Evolutionary conservation across 53 echinoderm and acorn worm genomes (phyloP), one percentile per base, ranked within the genome.

Genomic region (Glandiceps talaboti): DNA sequence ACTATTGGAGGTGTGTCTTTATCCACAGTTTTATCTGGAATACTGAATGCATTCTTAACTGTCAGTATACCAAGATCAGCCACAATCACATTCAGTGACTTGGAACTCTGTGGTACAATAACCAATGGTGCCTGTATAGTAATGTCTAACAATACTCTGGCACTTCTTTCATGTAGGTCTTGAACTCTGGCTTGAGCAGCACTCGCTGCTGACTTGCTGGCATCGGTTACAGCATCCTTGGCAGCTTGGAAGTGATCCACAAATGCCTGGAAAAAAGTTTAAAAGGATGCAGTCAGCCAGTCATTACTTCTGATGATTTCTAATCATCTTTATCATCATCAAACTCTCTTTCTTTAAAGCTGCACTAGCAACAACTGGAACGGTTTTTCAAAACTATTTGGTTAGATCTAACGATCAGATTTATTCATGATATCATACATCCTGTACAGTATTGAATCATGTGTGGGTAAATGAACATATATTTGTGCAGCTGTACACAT

Each of bases 181-280:
- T 91, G 93, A 1, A 88, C 93, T 0, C 91, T 90, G 14, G 86
- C 85, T 77, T 91, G 85, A 30, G 93, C 93, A n/a, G 93, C 87
- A 0, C 81, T 77, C 0, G 99, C 99, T 1, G 99, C 99, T 31
- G 83, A 88, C 30, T 88, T 93, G 28, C 93, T 82, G 27, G 93
- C 99, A 75, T 93, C 99, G 0, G 89, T 93, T 33, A 89, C 99
- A 28, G 85, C 87, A n/a, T 93, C 93, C 76, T 99, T 99, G 74
- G 93, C 99, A 31, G 89, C 80, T 30, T 85, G 87, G 82, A 99
- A 99, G 74, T 87, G 88, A 30, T 99, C 92, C 29, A 99, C 93
- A 85, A 99, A 99, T 14, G 87, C 88, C 99, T 99, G 80, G 1
- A 33, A 80, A 77, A 72, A 45, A n/a, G n/a, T n/a, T n/a, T n/a